These are phyloP conservation scores for Arvicanthis niloticus DNA, from an alignment of 2,113 vertebrate genomes.

Conservation along the genomic window DNA sequence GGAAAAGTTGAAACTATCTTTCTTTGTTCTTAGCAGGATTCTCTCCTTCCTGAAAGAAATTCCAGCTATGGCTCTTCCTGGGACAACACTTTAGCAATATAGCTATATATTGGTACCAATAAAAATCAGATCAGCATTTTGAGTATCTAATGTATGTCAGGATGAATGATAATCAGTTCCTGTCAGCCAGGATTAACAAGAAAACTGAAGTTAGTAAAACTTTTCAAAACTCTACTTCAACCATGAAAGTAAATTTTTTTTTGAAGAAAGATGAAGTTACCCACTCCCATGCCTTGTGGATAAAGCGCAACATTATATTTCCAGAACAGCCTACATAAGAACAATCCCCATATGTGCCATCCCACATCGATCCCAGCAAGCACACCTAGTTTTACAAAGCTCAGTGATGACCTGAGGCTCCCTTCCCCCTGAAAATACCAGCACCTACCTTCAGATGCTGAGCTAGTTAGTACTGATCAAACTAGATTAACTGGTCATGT, in stretches of 20 bases:
- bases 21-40: neutral
- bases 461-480: neutral
- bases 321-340: neutral
- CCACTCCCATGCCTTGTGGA: constrained; percentile 47
- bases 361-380: neutral
- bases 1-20: neutral
- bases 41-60: neutral
- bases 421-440: neutral
- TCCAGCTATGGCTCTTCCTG: neutral
- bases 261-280: constrained; percentile 24
- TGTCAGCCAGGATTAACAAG: neutral
- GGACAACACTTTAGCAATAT: fast-evolving
- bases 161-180: fast-evolving
- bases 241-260: constrained; percentile 10
- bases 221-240: fast-evolving
- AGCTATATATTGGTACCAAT: constrained; percentile 14
- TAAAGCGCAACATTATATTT: neutral
- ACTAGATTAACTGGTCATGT: neutral
- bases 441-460: neutral
- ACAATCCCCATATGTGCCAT: neutral
- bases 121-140: constrained; percentile 44
- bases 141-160: neutral
- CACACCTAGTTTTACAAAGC: neutral
- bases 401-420: neutral
- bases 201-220: constrained; percentile 45